phyloP scores from a whole-genome alignment of 2,113 vertebrate species.

The Leucosticte australis region DNA sequence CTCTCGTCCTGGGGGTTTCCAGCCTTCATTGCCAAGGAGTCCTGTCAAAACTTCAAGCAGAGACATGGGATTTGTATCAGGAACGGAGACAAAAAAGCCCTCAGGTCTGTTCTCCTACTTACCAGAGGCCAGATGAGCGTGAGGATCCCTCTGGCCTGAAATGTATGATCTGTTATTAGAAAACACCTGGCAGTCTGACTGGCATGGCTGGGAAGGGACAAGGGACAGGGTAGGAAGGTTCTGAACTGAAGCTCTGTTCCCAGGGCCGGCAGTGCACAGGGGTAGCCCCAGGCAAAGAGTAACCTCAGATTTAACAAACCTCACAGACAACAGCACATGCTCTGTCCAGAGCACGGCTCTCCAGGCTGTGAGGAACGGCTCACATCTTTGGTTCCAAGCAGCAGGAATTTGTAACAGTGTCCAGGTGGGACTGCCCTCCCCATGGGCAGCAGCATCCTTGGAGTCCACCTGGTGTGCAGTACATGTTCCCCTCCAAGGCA shows the following conservation, averaged over 20 bases:
- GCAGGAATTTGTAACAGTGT: background rate
- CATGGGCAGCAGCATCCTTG: background rate
- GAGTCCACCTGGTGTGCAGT: background rate
- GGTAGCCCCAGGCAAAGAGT: conserved; percentile 40
- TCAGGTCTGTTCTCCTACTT: conserved; percentile 43
- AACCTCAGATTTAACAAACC: background rate
- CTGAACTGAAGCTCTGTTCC: background rate
- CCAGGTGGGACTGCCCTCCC: rapidly evolving
- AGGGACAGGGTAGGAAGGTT: background rate
- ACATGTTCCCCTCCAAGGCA: background rate
- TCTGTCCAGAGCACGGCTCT: background rate
- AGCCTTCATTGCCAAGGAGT: background rate
- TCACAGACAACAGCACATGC: background rate
- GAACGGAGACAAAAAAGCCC: background rate
- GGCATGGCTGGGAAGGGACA: background rate
- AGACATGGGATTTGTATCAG: background rate
- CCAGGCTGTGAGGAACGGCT: background rate
- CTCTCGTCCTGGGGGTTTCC: background rate
- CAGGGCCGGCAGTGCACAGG: background rate
- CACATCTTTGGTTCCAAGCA: background rate
- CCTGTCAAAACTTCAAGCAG: background rate
- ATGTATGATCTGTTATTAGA: conserved; percentile 17
- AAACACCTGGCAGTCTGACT: conserved; percentile 34
- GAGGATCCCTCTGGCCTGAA: conserved; percentile 26
- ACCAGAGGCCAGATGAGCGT: background rate